Evolutionary conservation across 2,113 vertebrate genomes (phyloP).

Genomic region (Actinemys pallida): DNA sequence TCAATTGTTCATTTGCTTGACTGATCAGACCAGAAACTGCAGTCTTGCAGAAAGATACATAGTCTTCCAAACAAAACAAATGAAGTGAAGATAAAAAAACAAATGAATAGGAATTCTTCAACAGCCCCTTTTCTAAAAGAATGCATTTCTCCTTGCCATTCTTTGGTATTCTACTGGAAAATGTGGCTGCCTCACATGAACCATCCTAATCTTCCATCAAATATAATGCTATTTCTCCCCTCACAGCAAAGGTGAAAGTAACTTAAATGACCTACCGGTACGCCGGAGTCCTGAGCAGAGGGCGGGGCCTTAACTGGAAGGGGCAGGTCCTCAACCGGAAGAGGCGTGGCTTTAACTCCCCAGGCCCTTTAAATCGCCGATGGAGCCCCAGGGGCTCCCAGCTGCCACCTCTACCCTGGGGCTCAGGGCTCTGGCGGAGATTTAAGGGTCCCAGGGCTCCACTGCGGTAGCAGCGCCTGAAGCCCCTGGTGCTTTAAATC

Average conservation of each 20-base stretch:
- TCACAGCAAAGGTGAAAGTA: neutral
- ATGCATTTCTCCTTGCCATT: neutral
- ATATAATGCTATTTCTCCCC: neutral
- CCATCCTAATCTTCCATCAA: fast-evolving
- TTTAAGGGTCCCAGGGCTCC: too few relatives aligned
- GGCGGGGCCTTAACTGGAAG: too few relatives aligned
- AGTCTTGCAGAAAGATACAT: neutral
- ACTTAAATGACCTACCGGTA: too few relatives aligned
- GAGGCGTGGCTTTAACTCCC: too few relatives aligned
- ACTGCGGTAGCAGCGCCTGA: too few relatives aligned
- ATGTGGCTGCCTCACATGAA: fast-evolving
- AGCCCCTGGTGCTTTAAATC: too few relatives aligned
- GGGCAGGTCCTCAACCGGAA: too few relatives aligned
- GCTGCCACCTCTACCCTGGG: too few relatives aligned
- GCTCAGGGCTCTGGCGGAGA: too few relatives aligned
- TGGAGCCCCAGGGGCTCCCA: too few relatives aligned
- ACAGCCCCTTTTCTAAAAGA: neutral
- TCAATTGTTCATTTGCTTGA: neutral
- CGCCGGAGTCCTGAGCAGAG: too few relatives aligned
- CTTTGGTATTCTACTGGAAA: neutral
- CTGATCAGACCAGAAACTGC: neutral
- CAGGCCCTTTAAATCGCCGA: too few relatives aligned
- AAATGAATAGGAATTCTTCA: neutral
- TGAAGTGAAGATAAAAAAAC: neutral
- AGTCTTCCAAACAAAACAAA: neutral